Percentiles rank a stretch among this genome's conserved stretches.
Conservation (phyloP, 2,888 invertebrate species). For the Cephus pygmeus region DNA sequence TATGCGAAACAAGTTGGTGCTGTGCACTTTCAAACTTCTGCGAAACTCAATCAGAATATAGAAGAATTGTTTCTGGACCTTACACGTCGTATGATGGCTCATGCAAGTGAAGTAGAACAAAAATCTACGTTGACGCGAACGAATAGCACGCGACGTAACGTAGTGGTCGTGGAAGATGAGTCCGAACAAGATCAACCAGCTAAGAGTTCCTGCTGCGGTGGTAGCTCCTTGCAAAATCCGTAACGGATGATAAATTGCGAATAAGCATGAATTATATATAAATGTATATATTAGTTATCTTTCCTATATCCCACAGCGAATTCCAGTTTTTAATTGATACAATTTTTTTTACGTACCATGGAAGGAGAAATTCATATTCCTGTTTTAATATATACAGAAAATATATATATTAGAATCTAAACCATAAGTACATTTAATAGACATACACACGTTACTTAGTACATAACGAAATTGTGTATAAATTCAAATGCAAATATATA, state of each 20-base stretch:
- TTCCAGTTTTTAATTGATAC: constrained; percentile 7
- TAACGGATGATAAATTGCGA: neutral
- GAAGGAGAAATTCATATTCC: constrained; percentile 14
- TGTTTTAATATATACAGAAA: neutral
- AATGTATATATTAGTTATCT: constrained; percentile 23
- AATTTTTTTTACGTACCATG: constrained; percentile 8
- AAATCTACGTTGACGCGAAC: constrained; percentile 60
- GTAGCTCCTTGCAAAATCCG: constrained; percentile 36
- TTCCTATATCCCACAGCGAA: constrained; percentile 6
- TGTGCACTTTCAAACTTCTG: constrained; percentile 91
- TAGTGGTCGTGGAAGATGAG: constrained; percentile 66
- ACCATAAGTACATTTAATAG: neutral
- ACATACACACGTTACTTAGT: neutral
- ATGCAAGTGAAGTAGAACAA: constrained; percentile 54
- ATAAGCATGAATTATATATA: constrained; percentile 25
- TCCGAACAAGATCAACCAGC: constrained; percentile 49
- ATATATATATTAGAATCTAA: neutral
- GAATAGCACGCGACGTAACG: constrained; percentile 64
- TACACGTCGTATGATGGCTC: constrained; percentile 78
- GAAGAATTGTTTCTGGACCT: constrained; percentile 91
- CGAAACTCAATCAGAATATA: constrained; percentile 90
- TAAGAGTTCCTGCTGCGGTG: constrained; percentile 64
- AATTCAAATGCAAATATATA: neutral
- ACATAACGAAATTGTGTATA: neutral
- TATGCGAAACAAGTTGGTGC: constrained; percentile 93